Evolutionary conservation across 2,113 vertebrate species (phyloP).

Genomic region (Scatophagus argus): DNA sequence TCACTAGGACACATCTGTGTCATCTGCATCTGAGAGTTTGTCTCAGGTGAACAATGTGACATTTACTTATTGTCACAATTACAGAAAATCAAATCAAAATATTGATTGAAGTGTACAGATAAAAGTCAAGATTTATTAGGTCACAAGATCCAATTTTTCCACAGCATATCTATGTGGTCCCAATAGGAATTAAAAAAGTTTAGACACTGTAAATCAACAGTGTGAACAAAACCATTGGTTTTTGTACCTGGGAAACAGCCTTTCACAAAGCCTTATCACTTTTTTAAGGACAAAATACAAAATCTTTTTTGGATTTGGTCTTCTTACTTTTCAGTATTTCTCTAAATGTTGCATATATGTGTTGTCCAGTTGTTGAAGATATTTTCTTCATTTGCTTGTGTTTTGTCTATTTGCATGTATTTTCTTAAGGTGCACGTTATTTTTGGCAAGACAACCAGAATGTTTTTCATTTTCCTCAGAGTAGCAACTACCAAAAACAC

Average conservation of each 20-base stretch:
- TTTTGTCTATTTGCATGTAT: not conserved
- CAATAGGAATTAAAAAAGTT: not conserved
- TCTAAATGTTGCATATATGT: not conserved
- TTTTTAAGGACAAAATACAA: too few relatives aligned
- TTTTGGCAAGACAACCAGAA: too few relatives aligned
- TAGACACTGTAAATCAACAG: not conserved
- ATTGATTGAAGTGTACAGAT: slow-evolving; percentile 1
- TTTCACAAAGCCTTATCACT: not conserved
- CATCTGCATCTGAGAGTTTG: not conserved
- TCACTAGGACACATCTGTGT: not conserved
- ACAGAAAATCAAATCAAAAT: not conserved
- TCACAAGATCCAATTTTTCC: slow-evolving; percentile 18
- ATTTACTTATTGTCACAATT: slow-evolving; percentile 28
- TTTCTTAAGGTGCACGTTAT: not conserved
- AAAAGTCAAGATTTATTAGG: slow-evolving; percentile 21
- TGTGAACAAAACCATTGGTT: not conserved
- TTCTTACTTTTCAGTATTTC: not conserved
- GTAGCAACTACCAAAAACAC: too few relatives aligned
- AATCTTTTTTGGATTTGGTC: not conserved
- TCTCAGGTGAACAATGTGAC: slow-evolving; percentile 49
- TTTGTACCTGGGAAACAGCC: not conserved
- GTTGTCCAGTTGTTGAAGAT: not conserved
- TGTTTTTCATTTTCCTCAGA: too few relatives aligned
- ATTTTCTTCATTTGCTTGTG: not conserved
- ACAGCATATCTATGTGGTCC: not conserved